A percentile compares a stretch with the other conserved stretches of the same genome.
These are phyloP conservation scores for Octopus bimaculoides DNA, from an alignment of 1,140 invertebrate species.

Conservation along the genomic window DNA sequence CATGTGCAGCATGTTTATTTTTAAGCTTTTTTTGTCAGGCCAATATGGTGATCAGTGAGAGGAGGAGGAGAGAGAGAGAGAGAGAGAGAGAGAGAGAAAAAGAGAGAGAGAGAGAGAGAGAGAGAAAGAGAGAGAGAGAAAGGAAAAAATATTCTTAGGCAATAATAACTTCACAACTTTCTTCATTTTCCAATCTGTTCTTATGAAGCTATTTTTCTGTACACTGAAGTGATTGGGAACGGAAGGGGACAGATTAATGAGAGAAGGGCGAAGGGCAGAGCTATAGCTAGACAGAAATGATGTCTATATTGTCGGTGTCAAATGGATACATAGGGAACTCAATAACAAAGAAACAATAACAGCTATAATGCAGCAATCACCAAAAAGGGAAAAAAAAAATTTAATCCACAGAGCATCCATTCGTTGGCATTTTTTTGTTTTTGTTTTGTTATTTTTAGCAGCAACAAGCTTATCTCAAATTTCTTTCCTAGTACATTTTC, in stretches of 20 bases:
- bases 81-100: background rate
- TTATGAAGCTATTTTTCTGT: background rate
- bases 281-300: background rate
- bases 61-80: background rate
- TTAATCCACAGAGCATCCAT: too few species aligned
- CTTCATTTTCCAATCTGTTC: background rate
- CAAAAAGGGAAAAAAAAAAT: too few species aligned
- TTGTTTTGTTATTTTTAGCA: too few species aligned
- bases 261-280: background rate
- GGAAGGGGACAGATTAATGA: background rate
- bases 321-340: too few species aligned
- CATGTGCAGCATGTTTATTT: too few species aligned
- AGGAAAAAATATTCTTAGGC: background rate
- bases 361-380: too few species aligned
- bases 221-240: background rate
- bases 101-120: background rate
- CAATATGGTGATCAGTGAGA: background rate
- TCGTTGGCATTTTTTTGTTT: too few species aligned
- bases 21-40: too few species aligned
- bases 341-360: too few species aligned
- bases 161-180: background rate
- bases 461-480: too few species aligned
- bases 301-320: background rate
- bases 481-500: too few species aligned
- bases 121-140: background rate